Evolutionary conservation across 2,888 invertebrate species (phyloP).

Genomic region (Rotaria macrura): DNA sequence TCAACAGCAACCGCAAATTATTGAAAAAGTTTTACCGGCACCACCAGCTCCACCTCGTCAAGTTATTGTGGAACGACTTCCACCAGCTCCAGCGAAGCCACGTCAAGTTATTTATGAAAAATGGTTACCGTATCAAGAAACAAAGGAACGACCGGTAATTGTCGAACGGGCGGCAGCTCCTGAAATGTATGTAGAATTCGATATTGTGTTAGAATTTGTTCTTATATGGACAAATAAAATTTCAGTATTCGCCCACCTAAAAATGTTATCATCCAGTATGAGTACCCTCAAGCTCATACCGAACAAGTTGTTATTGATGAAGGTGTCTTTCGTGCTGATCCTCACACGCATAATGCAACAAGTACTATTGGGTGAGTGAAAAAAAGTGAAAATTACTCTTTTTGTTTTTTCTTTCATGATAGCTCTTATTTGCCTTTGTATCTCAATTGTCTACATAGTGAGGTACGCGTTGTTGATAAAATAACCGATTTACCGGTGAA

Average conservation of each 20-base stretch:
- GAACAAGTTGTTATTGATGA: conserved; percentile 12
- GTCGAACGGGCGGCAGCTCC: background rate
- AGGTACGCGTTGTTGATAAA: conserved; percentile 13
- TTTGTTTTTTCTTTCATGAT: background rate
- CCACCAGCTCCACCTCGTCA: conserved; percentile 16
- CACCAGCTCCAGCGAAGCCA: background rate
- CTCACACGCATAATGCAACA: background rate
- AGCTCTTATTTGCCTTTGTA: too few species aligned
- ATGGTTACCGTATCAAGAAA: conserved; percentile 15
- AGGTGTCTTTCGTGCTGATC: conserved; percentile 19
- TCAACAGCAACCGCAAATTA: conserved; percentile 7
- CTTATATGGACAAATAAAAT: background rate
- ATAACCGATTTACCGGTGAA: conserved; percentile 19
- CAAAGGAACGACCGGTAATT: conserved; percentile 2
- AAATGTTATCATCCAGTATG: conserved; percentile 1
- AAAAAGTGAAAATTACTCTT: background rate
- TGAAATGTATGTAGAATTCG: background rate
- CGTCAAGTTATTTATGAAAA: conserved; percentile 20
- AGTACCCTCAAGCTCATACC: background rate
- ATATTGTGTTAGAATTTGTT: background rate
- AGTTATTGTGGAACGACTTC: background rate
- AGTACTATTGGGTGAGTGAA: background rate
- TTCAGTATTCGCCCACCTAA: conserved; percentile 1
- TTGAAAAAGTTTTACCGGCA: background rate
- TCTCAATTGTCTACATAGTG: background rate